Evolutionary conservation across 2,888 invertebrate genomes (phyloP), one percentile per base, ranked within the genome.

Genomic region (Eristalis arbustorum): DNA sequence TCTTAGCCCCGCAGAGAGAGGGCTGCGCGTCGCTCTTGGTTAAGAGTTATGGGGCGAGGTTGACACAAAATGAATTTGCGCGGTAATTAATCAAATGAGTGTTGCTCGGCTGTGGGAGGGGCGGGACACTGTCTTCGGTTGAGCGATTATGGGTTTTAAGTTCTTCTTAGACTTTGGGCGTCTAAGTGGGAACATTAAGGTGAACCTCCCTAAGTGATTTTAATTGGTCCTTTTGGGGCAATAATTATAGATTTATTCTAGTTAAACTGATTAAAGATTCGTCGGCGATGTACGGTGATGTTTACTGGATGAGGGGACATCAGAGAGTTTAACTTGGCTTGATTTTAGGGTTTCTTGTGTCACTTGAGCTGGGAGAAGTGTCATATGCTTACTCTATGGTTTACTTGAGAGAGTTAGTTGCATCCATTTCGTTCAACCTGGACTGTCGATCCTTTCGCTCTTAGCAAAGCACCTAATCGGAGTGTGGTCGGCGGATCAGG

Each of bases 21-120:
- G 6, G 31, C 31, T 10, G 10, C 68, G 59, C 64, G 76, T 69
- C 77, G 57, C 23, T 67, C 23, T 67, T 56, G 67, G 87, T 82
- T 87, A 68, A 68, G 78, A 87, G 83, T 83, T 83, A 87, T 87
- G 87, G 74, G 28, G 78, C 42, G 61, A 75, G 78, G 87, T 83
- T 87, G 78, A 79, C 78, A 79, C 83, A 83, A 79, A 75, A 87
- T 87, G 87, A 87, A 87, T 87, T 87, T 79, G 79, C 75, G 83
- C 40, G 78, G 83, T 87, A 79, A 83, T 87, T 87, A 87, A 83
- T 87, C 83, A 87, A 87, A 87, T 78, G 83, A 87, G 83, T 34
- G 69, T 10, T 77, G 69, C 68, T 37, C 31, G 13, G 18, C 37
- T 76, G 66, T 56, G 28, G 11, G 75, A 3, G 31, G 84, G 34